Conservation (phyloP, 2,113 vertebrate species). For the Hucho hucho region DNA sequence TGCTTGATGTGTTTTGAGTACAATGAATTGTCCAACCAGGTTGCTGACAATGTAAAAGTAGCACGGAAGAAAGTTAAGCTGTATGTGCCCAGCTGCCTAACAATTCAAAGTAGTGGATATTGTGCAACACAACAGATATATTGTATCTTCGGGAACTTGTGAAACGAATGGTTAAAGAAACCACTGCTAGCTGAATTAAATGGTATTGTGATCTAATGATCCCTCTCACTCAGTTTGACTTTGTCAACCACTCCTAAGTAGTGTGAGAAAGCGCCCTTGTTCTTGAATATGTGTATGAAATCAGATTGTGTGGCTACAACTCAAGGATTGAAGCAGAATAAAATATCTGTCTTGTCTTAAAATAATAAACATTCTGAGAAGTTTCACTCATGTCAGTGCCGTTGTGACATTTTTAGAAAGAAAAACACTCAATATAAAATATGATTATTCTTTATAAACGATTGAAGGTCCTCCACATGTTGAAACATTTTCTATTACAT, state of each 20-base stretch:
- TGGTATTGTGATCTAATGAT: neutral
- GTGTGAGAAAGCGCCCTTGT: neutral
- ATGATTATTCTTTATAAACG: neutral
- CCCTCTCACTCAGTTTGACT: neutral
- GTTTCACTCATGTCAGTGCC: neutral
- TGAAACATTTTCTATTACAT: neutral
- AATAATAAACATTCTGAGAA: neutral
- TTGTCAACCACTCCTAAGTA: neutral
- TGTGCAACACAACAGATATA: neutral
- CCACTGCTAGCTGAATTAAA: neutral
- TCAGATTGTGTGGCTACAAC: neutral
- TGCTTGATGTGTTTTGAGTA: neutral
- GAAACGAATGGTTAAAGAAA: neutral
- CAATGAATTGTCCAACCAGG: neutral
- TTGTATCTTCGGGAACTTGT: neutral
- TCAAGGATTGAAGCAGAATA: constrained; percentile 7
- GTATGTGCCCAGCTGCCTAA: neutral
- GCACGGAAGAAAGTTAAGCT: neutral
- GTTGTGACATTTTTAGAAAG: neutral
- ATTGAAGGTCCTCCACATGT: neutral
- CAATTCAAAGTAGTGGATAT: neutral
- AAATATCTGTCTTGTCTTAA: constrained; percentile 7
- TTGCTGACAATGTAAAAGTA: neutral
- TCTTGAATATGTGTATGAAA: neutral
- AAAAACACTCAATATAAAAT: neutral